Evolutionary conservation across 2,888 invertebrate species (phyloP).

Genomic region (Drosophila siamana): DNA sequence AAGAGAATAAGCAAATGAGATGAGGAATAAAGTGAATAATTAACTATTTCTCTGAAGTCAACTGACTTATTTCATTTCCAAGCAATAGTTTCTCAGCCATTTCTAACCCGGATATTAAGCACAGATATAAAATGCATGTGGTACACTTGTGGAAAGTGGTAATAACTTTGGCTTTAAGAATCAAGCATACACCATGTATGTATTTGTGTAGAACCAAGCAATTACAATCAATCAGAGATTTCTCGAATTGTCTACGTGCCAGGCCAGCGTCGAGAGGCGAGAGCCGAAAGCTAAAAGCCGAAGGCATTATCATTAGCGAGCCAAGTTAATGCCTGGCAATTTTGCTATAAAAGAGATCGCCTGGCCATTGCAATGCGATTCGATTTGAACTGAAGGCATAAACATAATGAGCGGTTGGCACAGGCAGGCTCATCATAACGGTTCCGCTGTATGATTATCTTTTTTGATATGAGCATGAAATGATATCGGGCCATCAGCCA

Average conservation of each 20-base stretch:
- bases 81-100: neutral
- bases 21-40: neutral
- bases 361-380: slow-evolving; percentile 8
- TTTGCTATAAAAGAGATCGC: slow-evolving; percentile 39
- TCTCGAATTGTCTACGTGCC: slow-evolving; percentile 33
- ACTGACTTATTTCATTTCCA: slow-evolving; percentile 2
- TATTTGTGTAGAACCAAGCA: slow-evolving; percentile 14
- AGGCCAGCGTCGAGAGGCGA: too few species aligned
- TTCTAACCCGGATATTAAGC: slow-evolving; percentile 26
- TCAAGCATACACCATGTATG: slow-evolving; percentile 5
- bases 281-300: neutral
- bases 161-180: slow-evolving; percentile 51
- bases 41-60: neutral
- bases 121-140: slow-evolving; percentile 11
- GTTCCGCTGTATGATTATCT: slow-evolving; percentile 24
- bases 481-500: slow-evolving; percentile 22
- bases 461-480: slow-evolving; percentile 13
- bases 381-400: slow-evolving; percentile 11
- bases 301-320: slow-evolving; percentile 50
- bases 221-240: slow-evolving; percentile 65
- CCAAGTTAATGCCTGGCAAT: slow-evolving; percentile 43
- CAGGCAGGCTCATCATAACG: slow-evolving; percentile 17
- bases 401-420: slow-evolving; percentile 31
- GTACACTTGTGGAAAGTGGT: slow-evolving; percentile 34
- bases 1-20: neutral